Conservation (phyloP, 1,140 invertebrate species). For the Drosophila funebris region DNA sequence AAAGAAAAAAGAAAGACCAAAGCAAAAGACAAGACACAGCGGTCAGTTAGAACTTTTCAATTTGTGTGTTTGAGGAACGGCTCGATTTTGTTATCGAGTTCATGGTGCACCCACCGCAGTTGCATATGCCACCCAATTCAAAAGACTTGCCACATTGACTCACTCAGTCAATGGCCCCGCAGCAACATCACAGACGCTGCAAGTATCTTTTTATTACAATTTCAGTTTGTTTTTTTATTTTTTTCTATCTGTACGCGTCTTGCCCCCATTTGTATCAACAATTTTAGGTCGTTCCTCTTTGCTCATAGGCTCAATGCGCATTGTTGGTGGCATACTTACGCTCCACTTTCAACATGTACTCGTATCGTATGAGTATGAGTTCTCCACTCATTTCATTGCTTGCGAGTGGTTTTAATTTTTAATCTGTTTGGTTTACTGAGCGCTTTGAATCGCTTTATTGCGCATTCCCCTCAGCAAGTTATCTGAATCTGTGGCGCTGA, state of each 20-base stretch:
- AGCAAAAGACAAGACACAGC: slow-evolving; percentile 18
- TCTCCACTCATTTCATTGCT: slow-evolving; percentile 11
- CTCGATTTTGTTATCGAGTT: not conserved
- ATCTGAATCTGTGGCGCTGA: slow-evolving; percentile 41
- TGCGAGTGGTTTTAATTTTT: slow-evolving; percentile 49
- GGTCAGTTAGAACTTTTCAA: slow-evolving; percentile 35
- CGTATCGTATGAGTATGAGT: not conserved
- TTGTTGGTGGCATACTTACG: slow-evolving; percentile 25
- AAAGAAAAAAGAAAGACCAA: slow-evolving; percentile 46
- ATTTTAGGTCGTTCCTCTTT: slow-evolving; percentile 75
- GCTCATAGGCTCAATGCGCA: slow-evolving; percentile 44
- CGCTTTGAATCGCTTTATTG: slow-evolving; percentile 29
- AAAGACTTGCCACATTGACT: slow-evolving; percentile 19
- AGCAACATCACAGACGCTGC: not conserved
- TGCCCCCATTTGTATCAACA: slow-evolving; percentile 62
- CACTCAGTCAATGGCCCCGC: slow-evolving; percentile 39
- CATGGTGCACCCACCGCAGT: slow-evolving; percentile 31
- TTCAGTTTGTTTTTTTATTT: not conserved
- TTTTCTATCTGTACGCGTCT: slow-evolving; percentile 30
- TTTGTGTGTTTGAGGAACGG: not conserved
- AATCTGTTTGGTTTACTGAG: slow-evolving; percentile 36
- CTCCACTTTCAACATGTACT: slow-evolving; percentile 23
- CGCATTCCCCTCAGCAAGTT: slow-evolving; percentile 13
- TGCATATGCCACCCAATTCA: slow-evolving; percentile 28
- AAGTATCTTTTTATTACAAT: slow-evolving; percentile 2